Evolutionary conservation across 2,888 invertebrate species (phyloP), one percentile per base, ranked within the genome.

Genomic region (Dynastes grantii): DNA sequence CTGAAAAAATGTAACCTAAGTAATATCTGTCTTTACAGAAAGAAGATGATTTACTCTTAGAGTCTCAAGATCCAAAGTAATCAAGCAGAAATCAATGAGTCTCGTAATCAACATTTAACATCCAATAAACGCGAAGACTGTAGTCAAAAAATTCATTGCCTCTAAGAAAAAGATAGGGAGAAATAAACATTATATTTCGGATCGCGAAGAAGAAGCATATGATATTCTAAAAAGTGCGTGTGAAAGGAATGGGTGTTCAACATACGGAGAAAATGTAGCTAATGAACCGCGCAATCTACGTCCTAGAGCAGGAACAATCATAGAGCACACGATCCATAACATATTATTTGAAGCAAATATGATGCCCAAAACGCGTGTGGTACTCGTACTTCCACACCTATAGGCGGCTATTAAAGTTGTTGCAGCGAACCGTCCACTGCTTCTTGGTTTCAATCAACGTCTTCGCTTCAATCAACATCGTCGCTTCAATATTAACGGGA

Each of bases 241-340:
- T 13, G 8, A 75, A 61, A 67, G 6, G 65, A 51, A 75, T 22
- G 58, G 65, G 29, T 75, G 75, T 16, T 75, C 29, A 22, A 65
- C 63, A 8, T 75, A 55, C 55, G 63, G 63, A 75, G 75, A 75
- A 27, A 2, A 75, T 61, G 63, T 75, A 29, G 63, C 61, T 63
- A 75, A 75, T 75, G 3, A 75, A 58, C 32, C 65, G 61, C 75
- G 75, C 27, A 75, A 75, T 73, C 53, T 64, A 73, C 64, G 73
- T 22, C 13, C 73, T 58, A 73, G 73, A 22, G 22, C 22, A 22
- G 22, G 22, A 22, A 22, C 22, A 22, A 22, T 22, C 22, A 22
- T 22, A 22, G 22, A 22, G 22, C 22, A 22, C 22, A 22, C 22
- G 22, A 22, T 22, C 0, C 22, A 22, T 22, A 22, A 22, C 22